Evolutionary conservation across 2,888 invertebrate species (phyloP), one percentile per base, ranked within the genome.

Genomic region (Ennomos erosarius): DNA sequence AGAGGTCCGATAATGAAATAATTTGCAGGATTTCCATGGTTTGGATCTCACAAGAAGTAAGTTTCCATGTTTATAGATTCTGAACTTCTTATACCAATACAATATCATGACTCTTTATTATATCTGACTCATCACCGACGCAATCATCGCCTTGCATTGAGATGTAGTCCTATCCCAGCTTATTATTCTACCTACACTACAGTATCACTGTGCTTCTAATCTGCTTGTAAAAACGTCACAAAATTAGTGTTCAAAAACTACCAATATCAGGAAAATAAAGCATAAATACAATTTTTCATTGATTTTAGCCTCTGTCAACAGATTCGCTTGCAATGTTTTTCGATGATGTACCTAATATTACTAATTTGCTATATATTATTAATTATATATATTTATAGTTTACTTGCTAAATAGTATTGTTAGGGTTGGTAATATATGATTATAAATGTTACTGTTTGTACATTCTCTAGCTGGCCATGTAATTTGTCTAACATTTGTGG

Each of bases 1-100:
- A 87, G 88, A 79, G 78, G 74, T 72, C 79, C 76, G 87, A 83
- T 87, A 85, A 87, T 85, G 82, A 84, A 82, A 78, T 88, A 87
- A 85, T 84, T 85, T 80, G 74, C 69, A 74, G 71, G 69, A 71
- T 76, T 74, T 64, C 59, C 67, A 49, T 69, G 65, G 62, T 71
- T 69, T 64, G 62, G 66, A 73, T 68, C 53, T 60, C 52, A 48
- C 62, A 60, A 63, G 58, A 70, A 68, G 70, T 70, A 64, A 74
- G 65, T 69, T 58, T 9, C 10, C 35, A 26, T 45, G 39, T 44
- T 26, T 35, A 12, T 9, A 36, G 1, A 8, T 36, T 11, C 10
- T 50, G 11, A 33, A n/a, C 13, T 8, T 9, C 1, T 5, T n/a
- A 44, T 44, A 44, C 44, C 8, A 1, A 34, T 5, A 33, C n/a